Percentiles rank a stretch among this genome's conserved stretches.
Conservation (phyloP, 2,888 invertebrate genomes). For the Eupithecia tripunctaria region DNA sequence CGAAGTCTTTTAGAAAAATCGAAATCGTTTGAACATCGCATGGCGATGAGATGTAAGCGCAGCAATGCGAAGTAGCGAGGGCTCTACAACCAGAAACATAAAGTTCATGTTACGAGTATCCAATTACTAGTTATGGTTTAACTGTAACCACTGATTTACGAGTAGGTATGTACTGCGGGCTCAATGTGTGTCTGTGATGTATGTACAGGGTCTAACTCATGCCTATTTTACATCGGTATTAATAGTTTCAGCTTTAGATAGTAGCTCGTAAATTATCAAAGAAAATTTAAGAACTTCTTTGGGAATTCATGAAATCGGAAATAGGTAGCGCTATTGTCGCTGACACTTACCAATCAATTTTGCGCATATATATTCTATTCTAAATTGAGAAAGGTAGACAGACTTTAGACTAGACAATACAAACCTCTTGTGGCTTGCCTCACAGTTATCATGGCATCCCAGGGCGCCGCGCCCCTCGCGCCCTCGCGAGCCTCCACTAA, state of each 20-base stretch:
- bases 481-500: conserved; percentile 89
- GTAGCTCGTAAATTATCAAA: neutral
- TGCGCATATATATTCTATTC: too few relatives aligned
- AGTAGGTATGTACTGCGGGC: too few relatives aligned
- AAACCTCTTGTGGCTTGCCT: neutral
- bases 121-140: neutral
- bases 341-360: too few relatives aligned
- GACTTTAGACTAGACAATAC: neutral
- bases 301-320: too few relatives aligned
- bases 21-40: neutral
- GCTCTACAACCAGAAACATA: neutral
- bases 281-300: too few relatives aligned
- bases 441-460: conserved; percentile 62
- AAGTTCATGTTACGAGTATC: neutral
- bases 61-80: neutral
- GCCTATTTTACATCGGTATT: neutral
- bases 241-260: neutral
- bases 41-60: neutral
- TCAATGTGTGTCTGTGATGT: neutral
- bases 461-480: conserved; percentile 87
- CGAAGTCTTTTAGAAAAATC: neutral
- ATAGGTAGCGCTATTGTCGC: too few relatives aligned
- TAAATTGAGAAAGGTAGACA: too few relatives aligned
- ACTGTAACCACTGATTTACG: neutral
- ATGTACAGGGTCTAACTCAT: neutral